Conservation (phyloP, 2,113 vertebrate species). For the Calidris pugnax region DNA sequence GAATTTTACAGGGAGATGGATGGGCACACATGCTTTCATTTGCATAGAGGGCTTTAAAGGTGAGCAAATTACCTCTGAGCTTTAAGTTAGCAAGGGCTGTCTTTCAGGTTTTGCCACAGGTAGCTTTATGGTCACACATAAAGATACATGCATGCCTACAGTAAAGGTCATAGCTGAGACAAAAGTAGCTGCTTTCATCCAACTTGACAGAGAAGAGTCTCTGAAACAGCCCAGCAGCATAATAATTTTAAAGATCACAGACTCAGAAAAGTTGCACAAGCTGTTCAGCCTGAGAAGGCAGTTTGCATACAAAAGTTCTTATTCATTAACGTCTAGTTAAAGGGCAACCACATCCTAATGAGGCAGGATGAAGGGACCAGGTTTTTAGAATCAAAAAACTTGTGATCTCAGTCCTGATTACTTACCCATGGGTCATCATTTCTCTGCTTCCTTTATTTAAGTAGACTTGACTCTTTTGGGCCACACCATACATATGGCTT, state of each 20-base stretch:
- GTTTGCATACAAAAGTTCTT: background rate
- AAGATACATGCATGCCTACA: background rate
- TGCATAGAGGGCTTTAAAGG: background rate
- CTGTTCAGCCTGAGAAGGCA: background rate
- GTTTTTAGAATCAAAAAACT: background rate
- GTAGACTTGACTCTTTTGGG: background rate
- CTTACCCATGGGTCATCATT: background rate
- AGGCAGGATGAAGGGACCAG: background rate
- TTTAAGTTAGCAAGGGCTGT: background rate
- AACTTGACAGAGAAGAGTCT: background rate
- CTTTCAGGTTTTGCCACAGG: background rate
- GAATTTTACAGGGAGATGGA: background rate
- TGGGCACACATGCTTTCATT: background rate
- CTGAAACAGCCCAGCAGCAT: background rate
- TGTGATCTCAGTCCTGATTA: background rate
- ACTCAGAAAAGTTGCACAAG: background rate
- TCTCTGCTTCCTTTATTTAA: background rate
- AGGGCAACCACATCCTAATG: background rate
- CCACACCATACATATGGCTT: background rate
- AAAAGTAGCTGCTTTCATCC: background rate
- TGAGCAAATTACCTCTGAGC: background rate
- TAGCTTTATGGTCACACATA: background rate
- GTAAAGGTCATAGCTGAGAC: background rate
- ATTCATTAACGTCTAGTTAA: background rate
- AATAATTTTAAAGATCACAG: slow-evolving; percentile 4